These are phyloP conservation scores for Pleuronectes platessa DNA, from an alignment of 2,113 vertebrate species.

Conservation along the genomic window DNA sequence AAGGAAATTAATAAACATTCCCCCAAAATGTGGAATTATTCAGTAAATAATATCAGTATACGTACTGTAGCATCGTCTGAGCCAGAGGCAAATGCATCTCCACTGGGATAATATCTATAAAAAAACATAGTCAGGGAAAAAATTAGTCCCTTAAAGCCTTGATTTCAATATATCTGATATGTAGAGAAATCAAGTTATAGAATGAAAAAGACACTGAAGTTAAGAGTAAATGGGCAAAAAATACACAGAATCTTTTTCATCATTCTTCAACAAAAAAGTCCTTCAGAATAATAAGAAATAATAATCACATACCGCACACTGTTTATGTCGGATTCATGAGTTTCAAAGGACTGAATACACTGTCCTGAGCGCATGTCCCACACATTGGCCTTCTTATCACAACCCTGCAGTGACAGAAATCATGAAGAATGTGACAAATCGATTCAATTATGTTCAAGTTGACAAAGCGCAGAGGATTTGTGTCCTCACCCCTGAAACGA, in stretches of 20 bases:
- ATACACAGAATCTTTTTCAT: too few species aligned
- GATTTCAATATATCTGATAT: conserved; percentile 8
- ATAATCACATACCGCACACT: conserved; percentile 90
- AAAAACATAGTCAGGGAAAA: not conserved
- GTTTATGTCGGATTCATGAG: conserved; percentile 98
- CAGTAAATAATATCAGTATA: conserved; percentile 42
- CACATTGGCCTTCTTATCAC: conserved; percentile 98
- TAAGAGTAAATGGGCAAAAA: too few species aligned
- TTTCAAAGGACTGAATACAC: conserved; percentile 98
- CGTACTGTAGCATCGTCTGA: conserved; percentile 97
- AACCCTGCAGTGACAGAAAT: conserved; percentile 83
- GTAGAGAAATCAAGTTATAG: conserved; percentile 11
- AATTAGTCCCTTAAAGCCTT: not conserved
- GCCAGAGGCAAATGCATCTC: conserved; percentile 98
- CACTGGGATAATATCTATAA: conserved; percentile 95
- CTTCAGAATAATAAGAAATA: not conserved
- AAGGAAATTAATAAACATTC: not conserved
- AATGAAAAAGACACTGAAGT: not conserved
- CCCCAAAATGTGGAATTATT: conserved; percentile 1
- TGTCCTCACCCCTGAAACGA: conserved; percentile 94
- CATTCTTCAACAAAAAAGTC: too few species aligned
- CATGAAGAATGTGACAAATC: not conserved
- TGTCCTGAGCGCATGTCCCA: conserved; percentile 99
- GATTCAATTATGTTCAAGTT: not conserved
- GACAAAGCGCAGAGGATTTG: not conserved